phyloP scores from a whole-genome alignment of 2,797 vertebrate genomes.

The Sardinella longiceps region DNA sequence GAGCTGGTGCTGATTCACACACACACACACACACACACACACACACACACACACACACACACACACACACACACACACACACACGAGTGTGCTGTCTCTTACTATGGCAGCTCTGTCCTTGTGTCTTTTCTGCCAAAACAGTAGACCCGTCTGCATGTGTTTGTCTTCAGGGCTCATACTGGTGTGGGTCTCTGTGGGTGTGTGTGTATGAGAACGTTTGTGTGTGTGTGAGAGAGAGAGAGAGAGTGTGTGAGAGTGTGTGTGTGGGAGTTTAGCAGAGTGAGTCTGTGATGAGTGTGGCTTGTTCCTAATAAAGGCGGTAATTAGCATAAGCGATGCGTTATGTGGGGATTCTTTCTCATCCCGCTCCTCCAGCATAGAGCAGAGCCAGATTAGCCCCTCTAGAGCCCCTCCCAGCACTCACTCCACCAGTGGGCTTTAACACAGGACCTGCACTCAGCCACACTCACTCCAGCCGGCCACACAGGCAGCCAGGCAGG shows the following conservation, averaged over 20 bases:
- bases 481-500: neutral
- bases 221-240: neutral
- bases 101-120: constrained; percentile 7
- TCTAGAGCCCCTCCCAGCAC: constrained; percentile 40
- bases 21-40: no score
- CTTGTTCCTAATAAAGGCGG: constrained; percentile 32
- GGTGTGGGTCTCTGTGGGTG: constrained; percentile 25
- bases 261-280: neutral
- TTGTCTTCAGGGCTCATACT: constrained; percentile 16
- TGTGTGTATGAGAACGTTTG: neutral
- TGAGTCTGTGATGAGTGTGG: neutral
- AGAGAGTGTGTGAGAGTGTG: neutral
- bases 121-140: neutral
- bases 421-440: neutral
- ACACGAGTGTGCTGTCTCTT: neutral
- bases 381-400: constrained; percentile 55
- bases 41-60: no score
- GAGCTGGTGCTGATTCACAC: constrained; percentile 23
- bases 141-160: constrained; percentile 26
- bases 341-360: constrained; percentile 48
- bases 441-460: neutral
- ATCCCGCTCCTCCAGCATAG: constrained; percentile 52
- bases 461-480: neutral
- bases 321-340: constrained; percentile 7
- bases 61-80: no score